Conservation (phyloP, 2,113 vertebrate species). For the Carlito syrichta region DNA sequence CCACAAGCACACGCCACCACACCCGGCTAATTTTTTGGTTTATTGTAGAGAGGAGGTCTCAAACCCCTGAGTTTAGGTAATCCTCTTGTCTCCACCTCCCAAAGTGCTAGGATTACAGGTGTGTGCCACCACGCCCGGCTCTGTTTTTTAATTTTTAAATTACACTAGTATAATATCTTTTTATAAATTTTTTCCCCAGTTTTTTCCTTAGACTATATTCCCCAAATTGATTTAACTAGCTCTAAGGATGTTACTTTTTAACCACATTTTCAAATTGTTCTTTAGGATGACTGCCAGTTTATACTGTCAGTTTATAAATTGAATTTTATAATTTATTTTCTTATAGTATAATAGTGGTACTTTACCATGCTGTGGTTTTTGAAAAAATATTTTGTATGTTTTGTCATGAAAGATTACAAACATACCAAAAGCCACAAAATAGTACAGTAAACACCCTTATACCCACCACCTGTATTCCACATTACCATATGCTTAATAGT, state of each 20-base stretch:
- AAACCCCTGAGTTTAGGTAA: too few species aligned
- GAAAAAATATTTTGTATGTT: not conserved
- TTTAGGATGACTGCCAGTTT: slow-evolving; percentile 9
- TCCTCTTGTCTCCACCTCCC: too few species aligned
- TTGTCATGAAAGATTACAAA: slow-evolving; percentile 38
- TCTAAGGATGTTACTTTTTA: slow-evolving; percentile 31
- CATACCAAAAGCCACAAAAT: not conserved
- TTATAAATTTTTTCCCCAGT: not conserved
- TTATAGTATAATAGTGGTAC: not conserved
- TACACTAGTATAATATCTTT: not conserved
- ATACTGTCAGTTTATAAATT: not conserved
- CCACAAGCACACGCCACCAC: too few species aligned
- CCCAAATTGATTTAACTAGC: not conserved
- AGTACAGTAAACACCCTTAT: not conserved
- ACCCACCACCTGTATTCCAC: not conserved
- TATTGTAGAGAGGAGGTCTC: too few species aligned
- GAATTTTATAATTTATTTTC: not conserved
- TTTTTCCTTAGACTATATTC: slow-evolving; percentile 26
- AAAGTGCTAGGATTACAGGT: too few species aligned
- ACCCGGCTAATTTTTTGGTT: not conserved
- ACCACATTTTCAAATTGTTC: slow-evolving; percentile 6
- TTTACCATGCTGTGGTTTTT: not conserved
- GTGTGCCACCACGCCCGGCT: too few species aligned
- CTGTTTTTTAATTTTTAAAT: not conserved
- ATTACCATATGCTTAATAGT: not conserved